Evolutionary conservation across 2,797 vertebrate genomes (phyloP).

Genomic region (Stomatorhinus walkeri): DNA sequence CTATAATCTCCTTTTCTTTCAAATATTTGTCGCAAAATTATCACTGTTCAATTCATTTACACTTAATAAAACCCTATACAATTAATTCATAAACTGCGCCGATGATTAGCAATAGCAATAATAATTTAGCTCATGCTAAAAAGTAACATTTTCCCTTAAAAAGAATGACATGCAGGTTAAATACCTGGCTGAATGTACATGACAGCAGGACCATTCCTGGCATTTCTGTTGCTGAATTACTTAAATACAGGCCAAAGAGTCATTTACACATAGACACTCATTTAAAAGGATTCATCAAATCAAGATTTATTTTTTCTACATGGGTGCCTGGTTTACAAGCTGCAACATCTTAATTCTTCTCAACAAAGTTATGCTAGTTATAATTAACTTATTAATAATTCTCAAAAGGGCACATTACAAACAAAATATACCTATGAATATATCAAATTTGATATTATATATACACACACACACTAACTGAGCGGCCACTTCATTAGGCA

Average conservation of each 20-base stretch:
- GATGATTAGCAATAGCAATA: background rate
- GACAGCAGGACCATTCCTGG: background rate
- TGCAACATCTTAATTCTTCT: constrained; percentile 56
- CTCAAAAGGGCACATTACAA: constrained; percentile 48
- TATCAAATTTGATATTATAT: constrained; percentile 39
- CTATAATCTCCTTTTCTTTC: background rate
- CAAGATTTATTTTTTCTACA: constrained; percentile 59
- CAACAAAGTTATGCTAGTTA: constrained; percentile 44
- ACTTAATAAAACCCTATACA: background rate
- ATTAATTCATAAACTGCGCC: background rate
- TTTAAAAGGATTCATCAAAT: constrained; percentile 60
- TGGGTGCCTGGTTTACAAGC: constrained; percentile 60
- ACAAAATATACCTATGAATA: constrained; percentile 46
- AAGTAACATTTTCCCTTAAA: background rate
- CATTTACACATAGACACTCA: constrained; percentile 1
- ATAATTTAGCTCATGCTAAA: background rate
- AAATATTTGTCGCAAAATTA: background rate
- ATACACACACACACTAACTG: background rate
- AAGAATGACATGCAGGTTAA: constrained; percentile 30
- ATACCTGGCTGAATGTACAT: background rate
- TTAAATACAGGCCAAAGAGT: too few relatives aligned
- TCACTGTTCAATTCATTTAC: background rate
- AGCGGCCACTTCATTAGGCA: background rate
- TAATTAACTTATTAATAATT: constrained; percentile 45
- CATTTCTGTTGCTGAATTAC: background rate